Evolutionary conservation across 1,140 invertebrate species (phyloP).

Genomic region (Drosophila navojoa): DNA sequence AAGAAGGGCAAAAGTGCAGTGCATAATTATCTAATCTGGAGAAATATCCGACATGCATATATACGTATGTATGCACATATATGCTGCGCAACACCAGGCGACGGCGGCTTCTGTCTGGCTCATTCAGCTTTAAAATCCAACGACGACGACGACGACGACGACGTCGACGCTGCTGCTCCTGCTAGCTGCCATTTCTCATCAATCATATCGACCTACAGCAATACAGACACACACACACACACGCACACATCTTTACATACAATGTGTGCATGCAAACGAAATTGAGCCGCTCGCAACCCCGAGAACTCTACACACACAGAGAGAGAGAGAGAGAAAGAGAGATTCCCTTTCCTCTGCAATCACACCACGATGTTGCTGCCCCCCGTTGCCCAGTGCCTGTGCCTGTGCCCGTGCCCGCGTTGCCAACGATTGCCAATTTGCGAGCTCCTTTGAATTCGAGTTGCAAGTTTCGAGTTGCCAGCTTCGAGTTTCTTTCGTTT

Average conservation of each 20-base stretch:
- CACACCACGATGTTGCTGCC: too few relatives aligned
- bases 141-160: constrained; percentile 1
- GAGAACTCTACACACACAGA: background rate
- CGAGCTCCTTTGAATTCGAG: constrained; percentile 5
- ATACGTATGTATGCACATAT: too few relatives aligned
- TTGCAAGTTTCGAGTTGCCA: too few relatives aligned
- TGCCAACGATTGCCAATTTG: constrained; percentile 10
- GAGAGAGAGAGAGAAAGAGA: too few relatives aligned
- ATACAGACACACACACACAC: constrained; percentile 9
- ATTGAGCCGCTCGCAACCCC: constrained; percentile 4
- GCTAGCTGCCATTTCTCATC: constrained; percentile 17
- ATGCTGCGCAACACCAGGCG: background rate
- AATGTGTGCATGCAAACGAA: background rate
- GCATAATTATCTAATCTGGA: too few relatives aligned
- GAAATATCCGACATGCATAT: too few relatives aligned
- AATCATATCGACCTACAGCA: constrained; percentile 54
- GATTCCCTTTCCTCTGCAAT: too few relatives aligned
- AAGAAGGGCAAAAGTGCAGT: too few relatives aligned
- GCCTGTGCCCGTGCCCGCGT: background rate
- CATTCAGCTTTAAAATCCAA: constrained; percentile 42
- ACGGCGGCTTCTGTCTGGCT: constrained; percentile 3
- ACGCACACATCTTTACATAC: background rate
- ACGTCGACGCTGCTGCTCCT: background rate
- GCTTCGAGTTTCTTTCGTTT: constrained; percentile 2
- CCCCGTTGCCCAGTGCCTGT: too few relatives aligned